These are phyloP conservation scores for Drosophila pandora DNA, from an alignment of 1,140 invertebrate species.

Conservation along the genomic window DNA sequence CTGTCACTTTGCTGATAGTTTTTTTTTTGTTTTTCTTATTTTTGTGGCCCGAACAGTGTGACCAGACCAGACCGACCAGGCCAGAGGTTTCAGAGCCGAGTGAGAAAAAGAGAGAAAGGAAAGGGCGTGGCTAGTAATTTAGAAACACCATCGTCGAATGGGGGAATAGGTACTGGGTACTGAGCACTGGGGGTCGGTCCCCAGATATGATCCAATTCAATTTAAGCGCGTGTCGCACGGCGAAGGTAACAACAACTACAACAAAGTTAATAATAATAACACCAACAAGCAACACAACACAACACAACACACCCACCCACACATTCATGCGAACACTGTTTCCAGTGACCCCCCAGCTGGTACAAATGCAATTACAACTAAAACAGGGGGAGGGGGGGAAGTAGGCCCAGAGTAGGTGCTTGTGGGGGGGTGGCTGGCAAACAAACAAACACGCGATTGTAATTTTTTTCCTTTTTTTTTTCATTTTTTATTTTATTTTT, in stretches of 20 bases:
- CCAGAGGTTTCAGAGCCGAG: too few species aligned
- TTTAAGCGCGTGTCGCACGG: conserved; percentile 78
- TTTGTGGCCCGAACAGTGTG: conserved; percentile 20
- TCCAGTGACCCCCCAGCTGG: conserved; percentile 41
- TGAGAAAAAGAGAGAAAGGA: conserved; percentile 1
- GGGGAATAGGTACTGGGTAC: conserved; percentile 3
- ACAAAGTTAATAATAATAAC: background rate
- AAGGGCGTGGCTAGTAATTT: conserved; percentile 31
- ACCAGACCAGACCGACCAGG: background rate
- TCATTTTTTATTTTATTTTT: conserved; percentile 4
- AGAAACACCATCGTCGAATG: conserved; percentile 12
- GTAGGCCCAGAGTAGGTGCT: background rate
- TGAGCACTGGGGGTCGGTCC: background rate
- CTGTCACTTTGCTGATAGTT: conserved; percentile 8
- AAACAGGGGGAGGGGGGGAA: conserved; percentile 18
- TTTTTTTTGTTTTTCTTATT: background rate
- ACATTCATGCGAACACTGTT: conserved; percentile 36
- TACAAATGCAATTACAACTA: conserved; percentile 80
- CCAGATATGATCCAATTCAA: conserved; percentile 80
- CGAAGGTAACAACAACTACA: conserved; percentile 51
- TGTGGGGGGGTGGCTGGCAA: conserved; percentile 6
- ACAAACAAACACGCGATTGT: conserved; percentile 25
- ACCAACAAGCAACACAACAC: background rate
- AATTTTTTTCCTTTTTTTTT: conserved; percentile 20
- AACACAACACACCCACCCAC: background rate